Percentiles rank a stretch among this genome's conserved stretches.
phyloP scores from a whole-genome alignment of 2,797 vertebrate species.

The Mycteria americana region DNA sequence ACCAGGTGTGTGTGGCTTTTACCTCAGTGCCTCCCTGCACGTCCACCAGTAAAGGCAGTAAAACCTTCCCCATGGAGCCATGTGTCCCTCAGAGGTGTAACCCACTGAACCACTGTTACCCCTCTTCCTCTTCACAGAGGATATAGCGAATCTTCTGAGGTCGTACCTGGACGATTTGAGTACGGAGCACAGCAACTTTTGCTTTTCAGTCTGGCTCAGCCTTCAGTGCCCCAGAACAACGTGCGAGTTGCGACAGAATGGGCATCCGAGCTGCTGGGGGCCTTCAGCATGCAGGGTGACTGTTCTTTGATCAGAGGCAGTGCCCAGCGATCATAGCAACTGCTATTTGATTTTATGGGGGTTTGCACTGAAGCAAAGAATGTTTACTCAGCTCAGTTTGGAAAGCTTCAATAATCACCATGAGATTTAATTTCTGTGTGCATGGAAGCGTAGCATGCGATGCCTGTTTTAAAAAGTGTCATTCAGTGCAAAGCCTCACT shows the following conservation, averaged over 20 bases:
- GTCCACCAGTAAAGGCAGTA: not conserved
- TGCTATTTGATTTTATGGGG: not conserved
- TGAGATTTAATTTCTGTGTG: slow-evolving; percentile 35
- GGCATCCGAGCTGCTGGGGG: not conserved
- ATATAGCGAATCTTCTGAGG: not conserved
- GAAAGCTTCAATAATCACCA: slow-evolving; percentile 21
- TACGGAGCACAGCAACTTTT: not conserved
- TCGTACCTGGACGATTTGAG: not conserved
- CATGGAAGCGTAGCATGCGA: not conserved
- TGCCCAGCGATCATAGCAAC: not conserved
- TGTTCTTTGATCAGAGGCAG: not conserved
- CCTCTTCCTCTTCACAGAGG: not conserved
- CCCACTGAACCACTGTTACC: not conserved
- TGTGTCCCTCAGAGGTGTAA: rapidly evolving
- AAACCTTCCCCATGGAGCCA: not conserved
- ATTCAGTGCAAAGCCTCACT: not conserved
- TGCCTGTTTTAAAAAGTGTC: not conserved
- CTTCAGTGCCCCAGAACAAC: not conserved
- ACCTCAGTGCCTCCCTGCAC: not conserved
- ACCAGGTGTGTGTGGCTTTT: not conserved
- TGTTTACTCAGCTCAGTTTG: not conserved
- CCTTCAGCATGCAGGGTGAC: not conserved
- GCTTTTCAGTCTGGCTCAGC: not conserved
- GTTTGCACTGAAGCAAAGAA: not conserved
- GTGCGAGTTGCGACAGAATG: not conserved